Evolutionary conservation across 1,140 invertebrate genomes (phyloP), one percentile per base, ranked within the genome.

Genomic region (Camponotus vicinus): DNA sequence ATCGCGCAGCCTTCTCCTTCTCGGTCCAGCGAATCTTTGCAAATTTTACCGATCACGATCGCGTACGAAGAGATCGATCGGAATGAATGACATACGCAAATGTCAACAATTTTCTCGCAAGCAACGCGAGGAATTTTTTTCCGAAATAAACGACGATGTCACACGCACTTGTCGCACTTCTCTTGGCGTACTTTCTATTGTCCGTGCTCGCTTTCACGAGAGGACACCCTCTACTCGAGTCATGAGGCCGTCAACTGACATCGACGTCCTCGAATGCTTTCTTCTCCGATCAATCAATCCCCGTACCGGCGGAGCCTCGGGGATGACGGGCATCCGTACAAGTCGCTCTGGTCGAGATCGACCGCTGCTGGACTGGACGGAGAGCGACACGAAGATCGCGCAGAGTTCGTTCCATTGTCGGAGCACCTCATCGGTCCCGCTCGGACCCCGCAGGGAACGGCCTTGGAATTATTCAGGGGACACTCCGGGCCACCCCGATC

Each of bases 201-300:
- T 84, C 18, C 63, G 88, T 73, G 73, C 76, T 86, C 55, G 87
- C 52, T 89, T 85, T 89, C 78, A 85, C 85, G 85, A 87, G 85
- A 90, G 88, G 63, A 89, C 63, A 90, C 70, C 89, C 75, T 80
- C 89, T 79, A 85, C 89, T 75, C 87, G 88, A 7, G 32, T 67
- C 71, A 79, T 59, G 85, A 77, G 88, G 89, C 89, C 85, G 89
- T 87, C 89, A 88, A 89, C 85, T 89, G 85, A 59, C 88, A 90
- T 90, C 89, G 88, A 90, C 70, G 86, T 76, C 77, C 83, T 80
- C 79, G 73, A 85, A 83, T 61, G 77, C 73, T 77, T 73, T 90
- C 71, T n/a, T 64, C 75, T 40, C 34, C 88, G 86, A 90, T 90
- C 89, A 90, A 90, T 90, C 89, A 90, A 83, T 90, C 86, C 42